Evolutionary conservation across 2,113 vertebrate genomes (phyloP).

Genomic region (Ceyx margarethae): DNA sequence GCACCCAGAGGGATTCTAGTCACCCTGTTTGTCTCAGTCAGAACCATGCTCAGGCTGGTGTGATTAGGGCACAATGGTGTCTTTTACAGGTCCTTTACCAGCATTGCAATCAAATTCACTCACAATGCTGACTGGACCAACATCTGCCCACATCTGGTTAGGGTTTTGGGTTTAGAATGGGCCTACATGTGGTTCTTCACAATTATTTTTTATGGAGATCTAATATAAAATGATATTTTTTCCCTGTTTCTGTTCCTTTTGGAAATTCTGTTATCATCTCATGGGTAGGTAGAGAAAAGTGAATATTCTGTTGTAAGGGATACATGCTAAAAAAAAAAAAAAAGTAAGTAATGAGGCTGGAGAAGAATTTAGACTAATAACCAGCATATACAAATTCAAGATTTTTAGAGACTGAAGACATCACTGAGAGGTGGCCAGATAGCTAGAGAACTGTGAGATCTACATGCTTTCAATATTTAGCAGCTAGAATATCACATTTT

Average conservation of each 20-base stretch:
- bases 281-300: background rate
- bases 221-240: background rate
- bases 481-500: conserved; percentile 7
- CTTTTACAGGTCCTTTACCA: background rate
- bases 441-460: background rate
- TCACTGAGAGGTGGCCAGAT: background rate
- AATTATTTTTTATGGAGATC: background rate
- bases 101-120: background rate
- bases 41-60: background rate
- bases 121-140: background rate
- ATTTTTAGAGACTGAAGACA: background rate
- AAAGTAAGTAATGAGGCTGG: background rate
- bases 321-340: background rate
- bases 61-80: background rate
- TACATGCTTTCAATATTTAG: background rate
- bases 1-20: background rate
- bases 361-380: background rate
- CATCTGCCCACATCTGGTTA: background rate
- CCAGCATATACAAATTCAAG: background rate
- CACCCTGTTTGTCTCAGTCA: background rate
- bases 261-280: background rate
- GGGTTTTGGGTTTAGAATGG: background rate
- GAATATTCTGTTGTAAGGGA: background rate
- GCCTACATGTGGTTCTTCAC: background rate
- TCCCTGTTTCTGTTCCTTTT: background rate